Evolutionary conservation across 2,113 vertebrate genomes (phyloP).

Genomic region (Artemisiospiza belli): DNA sequence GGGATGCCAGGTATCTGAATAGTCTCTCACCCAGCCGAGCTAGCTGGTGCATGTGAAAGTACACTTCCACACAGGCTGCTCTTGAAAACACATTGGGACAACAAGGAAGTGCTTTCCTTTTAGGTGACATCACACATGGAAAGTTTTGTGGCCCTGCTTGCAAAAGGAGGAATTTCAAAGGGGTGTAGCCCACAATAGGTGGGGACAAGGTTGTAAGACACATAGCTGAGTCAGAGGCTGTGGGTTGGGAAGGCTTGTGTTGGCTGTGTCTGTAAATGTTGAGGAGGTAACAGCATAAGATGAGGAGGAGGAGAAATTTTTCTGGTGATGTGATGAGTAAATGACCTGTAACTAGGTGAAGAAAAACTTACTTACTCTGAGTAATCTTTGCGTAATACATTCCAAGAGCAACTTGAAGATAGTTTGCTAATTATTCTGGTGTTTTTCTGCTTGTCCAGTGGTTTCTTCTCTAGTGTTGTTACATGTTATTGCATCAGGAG

Average conservation of each 20-base stretch:
- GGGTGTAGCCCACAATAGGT: background rate
- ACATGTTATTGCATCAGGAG: background rate
- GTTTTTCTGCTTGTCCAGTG: background rate
- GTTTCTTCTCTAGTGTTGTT: background rate
- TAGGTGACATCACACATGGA: background rate
- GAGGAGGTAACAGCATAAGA: background rate
- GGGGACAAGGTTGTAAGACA: background rate
- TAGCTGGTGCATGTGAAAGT: background rate
- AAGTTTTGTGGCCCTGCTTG: background rate
- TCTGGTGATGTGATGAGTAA: background rate
- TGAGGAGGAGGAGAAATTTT: background rate
- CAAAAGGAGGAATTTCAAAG: background rate
- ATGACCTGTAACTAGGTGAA: conserved; percentile 13
- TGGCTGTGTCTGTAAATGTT: background rate
- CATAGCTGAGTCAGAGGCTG: background rate
- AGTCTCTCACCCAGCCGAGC: background rate
- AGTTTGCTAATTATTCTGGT: background rate
- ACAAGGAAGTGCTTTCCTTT: background rate
- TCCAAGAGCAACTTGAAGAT: background rate
- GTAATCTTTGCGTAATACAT: background rate
- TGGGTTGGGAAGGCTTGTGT: background rate
- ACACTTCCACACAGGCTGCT: background rate
- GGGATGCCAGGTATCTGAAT: background rate
- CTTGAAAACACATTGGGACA: background rate
- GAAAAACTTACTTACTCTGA: background rate